Evolutionary conservation across 1,140 invertebrate genomes (phyloP).

Genomic region (Agrilus planipennis): DNA sequence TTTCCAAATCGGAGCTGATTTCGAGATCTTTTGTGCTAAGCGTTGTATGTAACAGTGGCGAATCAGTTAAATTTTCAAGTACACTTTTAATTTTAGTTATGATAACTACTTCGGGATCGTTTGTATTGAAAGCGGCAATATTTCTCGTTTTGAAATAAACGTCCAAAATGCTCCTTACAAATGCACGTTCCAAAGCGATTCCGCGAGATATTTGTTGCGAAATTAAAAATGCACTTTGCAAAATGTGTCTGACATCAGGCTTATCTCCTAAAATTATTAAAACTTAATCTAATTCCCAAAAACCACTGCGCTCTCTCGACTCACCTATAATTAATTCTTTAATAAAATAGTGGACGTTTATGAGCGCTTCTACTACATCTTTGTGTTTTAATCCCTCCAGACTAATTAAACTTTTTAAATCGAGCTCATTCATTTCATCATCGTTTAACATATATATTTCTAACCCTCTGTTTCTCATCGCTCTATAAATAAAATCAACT

Average conservation of each 20-base stretch:
- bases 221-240: constrained; percentile 49
- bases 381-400: constrained; percentile 37
- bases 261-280: constrained; percentile 38
- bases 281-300: too few species aligned
- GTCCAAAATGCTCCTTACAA: constrained; percentile 48
- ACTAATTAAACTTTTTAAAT: constrained; percentile 44
- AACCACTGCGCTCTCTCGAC: too few species aligned
- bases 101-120: constrained; percentile 24
- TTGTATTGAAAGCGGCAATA: constrained; percentile 37
- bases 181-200: constrained; percentile 37
- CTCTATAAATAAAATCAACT: constrained; percentile 40
- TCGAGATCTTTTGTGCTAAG: constrained; percentile 23
- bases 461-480: constrained; percentile 94
- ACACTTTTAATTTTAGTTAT: constrained; percentile 20
- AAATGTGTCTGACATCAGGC: constrained; percentile 44
- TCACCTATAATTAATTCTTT: constrained; percentile 19
- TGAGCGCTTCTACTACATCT: constrained; percentile 34
- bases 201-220: constrained; percentile 51
- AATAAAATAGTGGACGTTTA: constrained; percentile 40
- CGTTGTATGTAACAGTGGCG: constrained; percentile 16
- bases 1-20: constrained; percentile 23
- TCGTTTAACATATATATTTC: constrained; percentile 67
- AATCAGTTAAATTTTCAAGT: constrained; percentile 10
- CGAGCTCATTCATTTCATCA: constrained; percentile 31
- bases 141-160: constrained; percentile 53